These are phyloP conservation scores for Amblyornis subalaris DNA, from an alignment of 2,113 vertebrate species.

Conservation along the genomic window DNA sequence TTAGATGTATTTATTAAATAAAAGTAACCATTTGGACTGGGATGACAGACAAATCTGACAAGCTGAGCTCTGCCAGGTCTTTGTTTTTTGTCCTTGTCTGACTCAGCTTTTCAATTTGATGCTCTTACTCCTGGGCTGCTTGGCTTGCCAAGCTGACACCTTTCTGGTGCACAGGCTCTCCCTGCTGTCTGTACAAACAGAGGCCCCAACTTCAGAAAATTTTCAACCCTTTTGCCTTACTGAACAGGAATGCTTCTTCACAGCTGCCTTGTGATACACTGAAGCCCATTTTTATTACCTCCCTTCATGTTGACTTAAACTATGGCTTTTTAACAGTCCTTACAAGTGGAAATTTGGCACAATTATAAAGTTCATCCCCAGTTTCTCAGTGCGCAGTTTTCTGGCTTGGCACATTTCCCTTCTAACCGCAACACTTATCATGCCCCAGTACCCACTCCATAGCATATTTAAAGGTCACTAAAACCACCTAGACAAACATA, in stretches of 20 bases:
- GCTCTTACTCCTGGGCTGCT: neutral
- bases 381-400: neutral
- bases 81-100: constrained; percentile 12
- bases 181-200: neutral
- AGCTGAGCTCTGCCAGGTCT: constrained; percentile 19
- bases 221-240: neutral
- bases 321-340: neutral
- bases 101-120: constrained; percentile 28
- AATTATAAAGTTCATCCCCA: neutral
- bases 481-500: neutral
- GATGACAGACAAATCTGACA: neutral
- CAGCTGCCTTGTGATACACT: neutral
- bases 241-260: neutral
- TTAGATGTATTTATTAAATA: constrained; percentile 16
- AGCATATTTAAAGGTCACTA: neutral
- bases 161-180: neutral
- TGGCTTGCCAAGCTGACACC: neutral
- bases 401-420: neutral
- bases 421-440: neutral
- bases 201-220: neutral
- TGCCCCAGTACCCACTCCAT: neutral
- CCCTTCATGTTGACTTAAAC: neutral
- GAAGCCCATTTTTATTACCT: neutral
- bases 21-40: neutral
- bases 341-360: neutral